These are phyloP conservation scores for Smithornis capensis DNA, from an alignment of 2,113 vertebrate species.

Conservation along the genomic window DNA sequence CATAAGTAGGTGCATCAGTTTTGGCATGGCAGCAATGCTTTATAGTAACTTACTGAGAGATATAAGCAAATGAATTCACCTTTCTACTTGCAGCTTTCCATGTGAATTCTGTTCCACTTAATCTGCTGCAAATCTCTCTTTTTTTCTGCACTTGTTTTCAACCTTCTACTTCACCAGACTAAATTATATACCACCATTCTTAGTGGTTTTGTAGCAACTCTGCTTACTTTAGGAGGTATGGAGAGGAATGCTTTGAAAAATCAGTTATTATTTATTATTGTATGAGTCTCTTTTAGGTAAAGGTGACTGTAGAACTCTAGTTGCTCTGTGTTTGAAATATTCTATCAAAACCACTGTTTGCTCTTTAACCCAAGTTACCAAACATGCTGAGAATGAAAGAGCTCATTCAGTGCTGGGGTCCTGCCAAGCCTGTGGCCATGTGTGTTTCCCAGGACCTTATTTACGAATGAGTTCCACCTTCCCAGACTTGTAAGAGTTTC, in stretches of 20 bases:
- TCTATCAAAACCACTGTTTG: conserved; percentile 26
- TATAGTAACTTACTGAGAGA: background rate
- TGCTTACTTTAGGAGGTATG: conserved; percentile 4
- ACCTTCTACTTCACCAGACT: background rate
- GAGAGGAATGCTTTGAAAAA: conserved; percentile 20
- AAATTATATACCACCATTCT: background rate
- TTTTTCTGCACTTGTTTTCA: background rate
- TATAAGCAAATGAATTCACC: background rate
- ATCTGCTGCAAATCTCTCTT: background rate
- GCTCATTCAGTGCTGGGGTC: conserved; percentile 46
- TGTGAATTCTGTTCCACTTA: background rate
- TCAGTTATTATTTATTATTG: background rate
- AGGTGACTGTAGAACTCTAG: background rate
- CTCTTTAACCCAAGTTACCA: conserved; percentile 30
- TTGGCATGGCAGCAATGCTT: background rate
- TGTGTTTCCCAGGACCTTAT: conserved; percentile 61
- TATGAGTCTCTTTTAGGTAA: background rate
- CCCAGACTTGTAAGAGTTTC: conserved; percentile 61
- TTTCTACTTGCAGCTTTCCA: background rate
- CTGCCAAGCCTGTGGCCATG: conserved; percentile 28
- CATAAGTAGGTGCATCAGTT: background rate
- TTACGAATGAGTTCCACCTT: conserved; percentile 57
- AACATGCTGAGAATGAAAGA: conserved; percentile 58
- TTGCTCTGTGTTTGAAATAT: conserved; percentile 20
- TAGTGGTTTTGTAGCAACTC: background rate